Evolutionary conservation across 1,140 invertebrate species (phyloP), one percentile per base, ranked within the genome.

Genomic region (Drosophila nebulosa): DNA sequence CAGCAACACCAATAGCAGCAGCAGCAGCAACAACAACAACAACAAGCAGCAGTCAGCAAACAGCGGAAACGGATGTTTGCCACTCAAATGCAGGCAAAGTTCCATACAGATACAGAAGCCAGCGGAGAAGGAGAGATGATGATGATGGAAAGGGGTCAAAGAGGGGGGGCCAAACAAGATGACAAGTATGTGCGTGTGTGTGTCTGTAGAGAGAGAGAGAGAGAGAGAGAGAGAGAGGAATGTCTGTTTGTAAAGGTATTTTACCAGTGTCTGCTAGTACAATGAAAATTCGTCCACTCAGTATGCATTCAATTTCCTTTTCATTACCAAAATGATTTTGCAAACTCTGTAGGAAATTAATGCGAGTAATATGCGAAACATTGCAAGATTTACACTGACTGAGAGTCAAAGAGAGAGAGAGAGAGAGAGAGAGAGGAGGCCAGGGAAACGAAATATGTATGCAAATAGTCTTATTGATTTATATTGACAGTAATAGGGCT

Each of bases 311-410:
- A 77, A 77, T 77, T 77, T 77, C 74, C 74, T 77, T 77, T 77
- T 77, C 74, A 77, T 77, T 77, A 77, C 69, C 74, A 77, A 73
- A 73, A 46, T 77, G 61, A 73, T 77, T 77, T 73, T 69, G 60
- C 64, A 62, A 70, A 58, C 42, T 64, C 36, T 64, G 60, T 73
- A 77, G 70, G 69, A 77, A 77, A 77, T 77, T 76, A 76, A 51
- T 55, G 59, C 73, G 64, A 69, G 69, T 76, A 73, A 68, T 73
- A 68, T 66, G 69, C 46, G 55, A 68, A 62, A 69, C 50, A 64
- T 57, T 66, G 59, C 27, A 42, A 53, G 39, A 46, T 46, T 46
- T 46, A 46, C 39, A 46, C 16, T 10, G 14, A 42, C 39, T 46
- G 7, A 30, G 7, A 30, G 7, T 2, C 4, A 32, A 0, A n/a